A percentile compares a stretch with the other conserved stretches of the same genome.
Evolutionary conservation across 2,888 invertebrate species (phyloP).

Genomic region (Heteropelma amictum): DNA sequence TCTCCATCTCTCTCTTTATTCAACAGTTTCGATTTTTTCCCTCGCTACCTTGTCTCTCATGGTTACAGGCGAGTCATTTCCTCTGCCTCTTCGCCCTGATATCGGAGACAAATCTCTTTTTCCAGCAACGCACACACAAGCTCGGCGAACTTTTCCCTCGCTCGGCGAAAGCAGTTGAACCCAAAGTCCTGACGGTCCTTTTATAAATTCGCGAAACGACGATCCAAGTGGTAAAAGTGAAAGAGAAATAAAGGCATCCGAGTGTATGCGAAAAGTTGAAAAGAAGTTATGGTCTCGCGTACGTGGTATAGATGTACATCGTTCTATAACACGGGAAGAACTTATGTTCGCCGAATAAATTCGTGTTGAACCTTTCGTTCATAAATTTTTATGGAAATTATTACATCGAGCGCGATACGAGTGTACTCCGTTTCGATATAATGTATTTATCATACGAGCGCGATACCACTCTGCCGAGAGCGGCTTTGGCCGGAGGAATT

Average conservation of each 20-base stretch:
- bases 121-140: slow-evolving; percentile 15
- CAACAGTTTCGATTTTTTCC: not conserved
- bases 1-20: not conserved
- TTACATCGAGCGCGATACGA: no score
- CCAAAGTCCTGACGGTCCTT: slow-evolving; percentile 1
- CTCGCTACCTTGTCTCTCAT: not conserved
- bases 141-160: slow-evolving; percentile 38
- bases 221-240: slow-evolving; percentile 42
- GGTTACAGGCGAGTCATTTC: slow-evolving; percentile 27
- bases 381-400: not conserved
- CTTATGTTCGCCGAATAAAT: slow-evolving; percentile 36
- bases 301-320: no score
- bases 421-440: no score
- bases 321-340: no score
- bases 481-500: no score
- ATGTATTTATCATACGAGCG: no score
- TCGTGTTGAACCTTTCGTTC: slow-evolving; percentile 14
- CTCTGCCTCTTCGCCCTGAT: slow-evolving; percentile 2
- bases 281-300: not conserved
- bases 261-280: slow-evolving; percentile 25
- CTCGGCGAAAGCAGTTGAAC: slow-evolving; percentile 25
- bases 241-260: slow-evolving; percentile 13
- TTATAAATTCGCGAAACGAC: slow-evolving; percentile 27
- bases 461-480: no score
- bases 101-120: slow-evolving; percentile 38